Base-by-base conservation (phyloP, 2,113 vertebrate species). In the Eira barbara region DNA sequence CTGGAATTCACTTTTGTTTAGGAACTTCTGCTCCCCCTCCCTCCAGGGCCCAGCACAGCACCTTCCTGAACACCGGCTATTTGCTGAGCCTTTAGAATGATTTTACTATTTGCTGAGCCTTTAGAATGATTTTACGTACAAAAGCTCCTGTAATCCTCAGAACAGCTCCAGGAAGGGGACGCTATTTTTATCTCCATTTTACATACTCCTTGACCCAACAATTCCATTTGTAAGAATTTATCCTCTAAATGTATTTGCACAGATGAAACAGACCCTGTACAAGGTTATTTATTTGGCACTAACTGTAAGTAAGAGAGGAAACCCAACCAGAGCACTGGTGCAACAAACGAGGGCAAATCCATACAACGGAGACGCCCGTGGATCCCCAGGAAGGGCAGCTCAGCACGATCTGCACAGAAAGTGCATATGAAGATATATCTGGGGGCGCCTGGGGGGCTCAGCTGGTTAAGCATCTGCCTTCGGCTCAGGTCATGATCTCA, bases 161-260 rank as follows among this genome's bases (percentile, higher is more conserved):
- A 74, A 76, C 45, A 61, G 36, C 89, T 82, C 47, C 52, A 47
- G n/a, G 42, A 92, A 85, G 87, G 36, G 36, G 39, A 49, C 69
- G 13, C 36, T 42, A 21, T 94, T 45, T 92, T 89, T 81, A 74
- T 67, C 59, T 91, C 57, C 18, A 63, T 34, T 82, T 61, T 47
- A 17, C 20, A 63, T 27, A 34, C 18, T 21, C 59, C 55, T 74
- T 36, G n/a, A 92, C 11, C 39, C 49, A 84, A 93, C 65, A 81
- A 27, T 61, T 88, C 29, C 18, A 21, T 69, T 34, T 81, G 4
- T 55, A 71, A 93, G 80, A 73, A 49, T 83, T 63, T 71, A 42
- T 79, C 4, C n/a, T 79, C 6, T 47, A 52, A 55, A 45, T 65
- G 34, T 4, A 31, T 34, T 63, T 82, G 67, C 57, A 42, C 42